These are phyloP conservation scores for Noctua janthina DNA, from an alignment of 2,888 invertebrate species.

Conservation along the genomic window DNA sequence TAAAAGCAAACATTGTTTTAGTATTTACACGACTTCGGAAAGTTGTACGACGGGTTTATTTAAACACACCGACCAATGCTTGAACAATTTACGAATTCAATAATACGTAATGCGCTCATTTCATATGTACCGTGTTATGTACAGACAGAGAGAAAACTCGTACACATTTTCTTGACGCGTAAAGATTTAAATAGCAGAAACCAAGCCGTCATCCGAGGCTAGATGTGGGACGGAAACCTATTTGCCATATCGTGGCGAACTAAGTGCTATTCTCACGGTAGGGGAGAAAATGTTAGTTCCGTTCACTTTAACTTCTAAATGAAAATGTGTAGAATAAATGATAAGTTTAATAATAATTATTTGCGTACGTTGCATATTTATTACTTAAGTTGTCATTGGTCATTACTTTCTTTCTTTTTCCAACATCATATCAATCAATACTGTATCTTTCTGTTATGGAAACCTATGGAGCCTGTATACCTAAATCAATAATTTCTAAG, in stretches of 20 bases:
- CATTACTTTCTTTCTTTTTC: neutral
- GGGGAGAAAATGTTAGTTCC: slow-evolving; percentile 62
- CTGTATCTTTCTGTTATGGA: neutral
- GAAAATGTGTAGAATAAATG: slow-evolving; percentile 31
- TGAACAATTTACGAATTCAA: slow-evolving; percentile 49
- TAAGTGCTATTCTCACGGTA: slow-evolving; percentile 71
- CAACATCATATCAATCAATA: neutral
- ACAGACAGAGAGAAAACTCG: slow-evolving; percentile 35
- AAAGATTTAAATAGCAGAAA: slow-evolving; percentile 62
- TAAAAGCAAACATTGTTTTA: slow-evolving; percentile 49
- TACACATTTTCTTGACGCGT: slow-evolving; percentile 45
- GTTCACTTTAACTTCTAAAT: slow-evolving; percentile 49
- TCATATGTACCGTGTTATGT: slow-evolving; percentile 24
- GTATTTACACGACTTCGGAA: slow-evolving; percentile 36
- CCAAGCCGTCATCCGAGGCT: slow-evolving; percentile 53
- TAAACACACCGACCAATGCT: slow-evolving; percentile 37
- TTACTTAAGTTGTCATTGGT: neutral
- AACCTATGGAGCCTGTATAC: neutral
- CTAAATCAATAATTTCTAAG: neutral
- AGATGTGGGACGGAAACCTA: slow-evolving; percentile 70
- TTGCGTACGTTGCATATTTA: neutral
- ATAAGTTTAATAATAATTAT: neutral
- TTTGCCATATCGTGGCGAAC: slow-evolving; percentile 70
- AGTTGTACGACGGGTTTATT: slow-evolving; percentile 52
- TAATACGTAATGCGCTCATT: slow-evolving; percentile 44